A percentile compares a stretch with the other conserved stretches of the same genome.
Evolutionary conservation across 92 coral and sea anemone species (phyloP).

Genomic region (Zoanthus sociatus): DNA sequence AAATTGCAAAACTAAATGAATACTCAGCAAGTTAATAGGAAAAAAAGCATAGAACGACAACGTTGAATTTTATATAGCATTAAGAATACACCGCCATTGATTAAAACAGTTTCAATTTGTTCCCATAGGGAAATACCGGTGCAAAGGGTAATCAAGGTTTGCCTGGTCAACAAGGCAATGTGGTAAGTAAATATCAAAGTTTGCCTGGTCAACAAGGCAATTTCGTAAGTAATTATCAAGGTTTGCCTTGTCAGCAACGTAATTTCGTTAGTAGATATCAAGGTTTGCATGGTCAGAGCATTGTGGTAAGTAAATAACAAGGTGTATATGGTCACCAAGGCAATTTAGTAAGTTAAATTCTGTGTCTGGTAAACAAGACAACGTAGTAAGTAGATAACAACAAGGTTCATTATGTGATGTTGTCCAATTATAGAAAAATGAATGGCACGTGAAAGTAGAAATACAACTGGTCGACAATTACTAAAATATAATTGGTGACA

Average conservation of each 20-base stretch:
- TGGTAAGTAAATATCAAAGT: neutral
- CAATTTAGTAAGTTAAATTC: neutral
- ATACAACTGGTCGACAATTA: neutral
- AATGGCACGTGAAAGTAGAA: no score
- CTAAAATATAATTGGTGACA: neutral
- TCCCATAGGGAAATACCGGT: neutral
- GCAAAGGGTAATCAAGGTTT: neutral
- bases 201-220: neutral
- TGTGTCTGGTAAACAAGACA: neutral
- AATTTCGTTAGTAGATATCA: neutral
- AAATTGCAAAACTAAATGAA: no score
- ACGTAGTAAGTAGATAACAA: neutral
- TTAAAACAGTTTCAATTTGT: neutral
- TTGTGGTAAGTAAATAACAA: neutral
- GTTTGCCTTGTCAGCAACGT: neutral
- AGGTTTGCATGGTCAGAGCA: neutral
- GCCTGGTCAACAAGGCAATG: neutral
- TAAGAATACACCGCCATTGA: no score
- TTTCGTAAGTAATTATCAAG: neutral
- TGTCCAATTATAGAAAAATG: no score
- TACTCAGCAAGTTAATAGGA: no score
- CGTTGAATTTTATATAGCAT: no score
- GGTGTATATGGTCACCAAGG: neutral
- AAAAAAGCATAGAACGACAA: no score
- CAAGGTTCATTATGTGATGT: neutral